Base-by-base conservation (phyloP, 2,888 invertebrate genomes). In the Philopedon plagiatum region DNA sequence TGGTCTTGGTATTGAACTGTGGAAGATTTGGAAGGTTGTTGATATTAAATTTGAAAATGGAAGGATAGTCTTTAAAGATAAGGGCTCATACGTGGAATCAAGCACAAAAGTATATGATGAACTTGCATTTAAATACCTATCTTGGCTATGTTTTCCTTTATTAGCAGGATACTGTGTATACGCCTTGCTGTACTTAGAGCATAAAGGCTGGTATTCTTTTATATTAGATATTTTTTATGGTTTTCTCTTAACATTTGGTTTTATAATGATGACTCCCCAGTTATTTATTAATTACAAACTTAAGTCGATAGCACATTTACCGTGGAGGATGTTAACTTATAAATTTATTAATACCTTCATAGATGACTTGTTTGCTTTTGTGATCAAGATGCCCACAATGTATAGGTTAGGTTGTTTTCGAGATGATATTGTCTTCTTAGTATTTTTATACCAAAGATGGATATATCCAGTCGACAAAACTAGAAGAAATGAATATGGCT, bases 201-300 rank as follows among this genome's bases (percentile, higher is more conserved):
- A 99, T 86, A 97, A 95, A 85, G 98, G 99, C 78, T 99, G 99
- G 99, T 99, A 99, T 85, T 99, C 98, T 9, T 99, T 97, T 88
- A 90, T 98, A 37, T 90, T 99, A 29, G 94, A 94, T 83, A 95
- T 99, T 94, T 90, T 99, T 73, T 99, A 99, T 86, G 99, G 99
- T 64, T 99, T 98, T 86, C 89, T 99, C 69, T 88, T 99, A 71
- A 99, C 98, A 1, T 99, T 99, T 85, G 98, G 99, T 73, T 99
- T 99, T 85, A 99, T 99, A 69, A 97, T 99, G 96, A 99, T 99
- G 99, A 99, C 99, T n/a, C 99, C 99, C 5, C 99, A 99, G 86
- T 87, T 99, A 74, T 99, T 99, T 84, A 99, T 99, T 80, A 99
- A 99, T 87, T 99, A 99, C 87, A 99, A 99, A 86, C 86, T 99